Evolutionary conservation across 2,888 invertebrate species (phyloP), one percentile per base, ranked within the genome.

Genomic region (Lasioglossum marginatum): DNA sequence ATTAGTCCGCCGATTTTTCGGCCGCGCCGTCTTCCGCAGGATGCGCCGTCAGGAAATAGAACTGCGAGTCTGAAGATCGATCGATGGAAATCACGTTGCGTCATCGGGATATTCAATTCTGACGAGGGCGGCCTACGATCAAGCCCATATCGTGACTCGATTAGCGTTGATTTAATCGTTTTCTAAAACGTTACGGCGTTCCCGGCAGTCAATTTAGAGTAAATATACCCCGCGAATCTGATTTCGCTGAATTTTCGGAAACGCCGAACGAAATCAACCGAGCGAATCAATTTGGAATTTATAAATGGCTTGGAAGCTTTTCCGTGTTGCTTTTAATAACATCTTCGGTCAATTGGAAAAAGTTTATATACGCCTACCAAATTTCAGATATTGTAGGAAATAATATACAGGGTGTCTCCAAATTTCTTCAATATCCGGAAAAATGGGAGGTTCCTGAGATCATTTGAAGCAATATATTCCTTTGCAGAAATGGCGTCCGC

Each of bases 1-100:
- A 83, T 82, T 83, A 82, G 68, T 70, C 60, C 40, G 40, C 31
- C 48, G 40, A 60, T 63, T 60, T 77, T 82, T 82, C 43, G 19
- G 8, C 5, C 16, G 3, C 16, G 37, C 40, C 40, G 45, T 57
- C 60, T 74, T 48, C 74, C 45, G 48, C 6, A 8, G 52, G 40
- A 77, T 23, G 6, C 34, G 23, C 5, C 16, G 57, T 16, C 12
- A 45, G 60, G 14, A 74, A 48, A 75, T 31, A 27, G 31, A 80
- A 2, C 45, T 5, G 23, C 19, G 34, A 10, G 12, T 45, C 27
- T 2, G 34, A 23, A 23, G 37, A 14, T 48, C 70, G 45, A 78
- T 81, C 77, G 40, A 66, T 48, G 23, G 16, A 48, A 71, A 71
- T 78, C 60, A 16, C 10, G 45, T 77, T 45, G 10, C 8, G 45